These are phyloP conservation scores for Drosophila neoperkinsi DNA, from an alignment of 2,888 invertebrate genomes.

Conservation along the genomic window DNA sequence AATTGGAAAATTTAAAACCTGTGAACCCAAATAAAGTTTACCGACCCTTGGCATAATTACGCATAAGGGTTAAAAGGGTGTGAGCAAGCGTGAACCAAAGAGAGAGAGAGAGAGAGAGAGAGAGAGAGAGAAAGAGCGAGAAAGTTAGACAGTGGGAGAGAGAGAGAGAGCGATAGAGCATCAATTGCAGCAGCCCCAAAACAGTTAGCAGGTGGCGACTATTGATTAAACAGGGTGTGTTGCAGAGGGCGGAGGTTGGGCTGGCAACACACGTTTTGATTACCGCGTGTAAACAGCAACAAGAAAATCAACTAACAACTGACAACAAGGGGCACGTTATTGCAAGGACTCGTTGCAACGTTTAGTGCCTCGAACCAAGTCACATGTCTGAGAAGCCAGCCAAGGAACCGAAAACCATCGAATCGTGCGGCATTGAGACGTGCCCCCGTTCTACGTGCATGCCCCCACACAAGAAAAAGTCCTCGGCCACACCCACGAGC, in stretches of 20 bases:
- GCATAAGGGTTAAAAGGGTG: slow-evolving; percentile 10
- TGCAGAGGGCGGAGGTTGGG: slow-evolving; percentile 22
- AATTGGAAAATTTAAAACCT: slow-evolving; percentile 49
- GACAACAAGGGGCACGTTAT: slow-evolving; percentile 25
- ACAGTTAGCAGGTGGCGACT: slow-evolving; percentile 36
- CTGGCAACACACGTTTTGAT: slow-evolving; percentile 81
- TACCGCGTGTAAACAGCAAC: slow-evolving; percentile 82
- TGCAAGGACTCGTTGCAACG: slow-evolving; percentile 69
- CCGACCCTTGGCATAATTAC: slow-evolving; percentile 69
- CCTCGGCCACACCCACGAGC: slow-evolving; percentile 69
- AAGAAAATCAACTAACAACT: slow-evolving; percentile 40
- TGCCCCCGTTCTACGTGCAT: slow-evolving; percentile 3
- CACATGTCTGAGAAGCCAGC: slow-evolving; percentile 54
- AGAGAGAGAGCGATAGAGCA: slow-evolving; percentile 1
- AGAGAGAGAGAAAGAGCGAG: background rate
- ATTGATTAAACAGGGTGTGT: slow-evolving; percentile 74
- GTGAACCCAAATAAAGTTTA: slow-evolving; percentile 70
- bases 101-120: background rate
- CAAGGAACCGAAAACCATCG: background rate
- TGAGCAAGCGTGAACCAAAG: background rate
- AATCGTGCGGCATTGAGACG: slow-evolving; percentile 8
- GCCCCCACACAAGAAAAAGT: slow-evolving; percentile 15
- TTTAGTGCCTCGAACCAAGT: slow-evolving; percentile 19
- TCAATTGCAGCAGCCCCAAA: slow-evolving; percentile 53
- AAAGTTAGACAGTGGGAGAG: background rate